Evolutionary conservation across 2,113 vertebrate species (phyloP), one percentile per base, ranked within the genome.

Genomic region (Tretioscincus oriximinensis): DNA sequence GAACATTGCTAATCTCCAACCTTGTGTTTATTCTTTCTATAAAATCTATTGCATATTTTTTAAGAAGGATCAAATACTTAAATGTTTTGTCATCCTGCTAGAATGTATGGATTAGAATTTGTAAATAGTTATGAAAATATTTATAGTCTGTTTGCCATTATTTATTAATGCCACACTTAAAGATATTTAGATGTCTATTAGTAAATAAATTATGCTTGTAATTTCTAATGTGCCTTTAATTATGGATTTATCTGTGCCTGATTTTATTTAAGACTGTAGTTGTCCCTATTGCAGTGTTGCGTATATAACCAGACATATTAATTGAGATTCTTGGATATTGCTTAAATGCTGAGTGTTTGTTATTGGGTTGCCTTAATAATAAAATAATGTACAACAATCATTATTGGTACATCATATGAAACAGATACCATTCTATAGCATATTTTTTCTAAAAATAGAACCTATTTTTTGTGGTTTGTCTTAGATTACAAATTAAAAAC

Each of bases 191-290:
- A 84, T 87, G 75, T 82, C 85, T 87, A 93, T 93, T 93, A 93
- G 89, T 92, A 92, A 92, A 93, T 92, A 93, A 93, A 93, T 93
- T 93, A 93, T 88, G 90, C 90, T 93, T 93, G 92, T 92, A 93
- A 93, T 93, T 92, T 90, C 92, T 92, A 93, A 92, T 90, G 90
- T 90, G 92, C 92, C 92, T 93, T 93, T 93, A 93, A 93, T 93
- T 93, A 93, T 92, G 91, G 90, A 93, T 92, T 93, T 92, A 90
- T 90, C 91, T 90, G 90, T 82, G 91, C 90, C 89, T 90, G 82
- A 90, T 85, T 92, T 93, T 93, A 93, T 93, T 93, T 93, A 93
- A 92, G 92, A 87, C 85, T 85, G 86, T 0, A 1, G 78, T 87
- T 90, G 87, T 92, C 83, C 85, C 85, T 87, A 81, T 89, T 90